phyloP scores from a whole-genome alignment of 2,113 vertebrate genomes.

The Ariopsis seemanni region DNA sequence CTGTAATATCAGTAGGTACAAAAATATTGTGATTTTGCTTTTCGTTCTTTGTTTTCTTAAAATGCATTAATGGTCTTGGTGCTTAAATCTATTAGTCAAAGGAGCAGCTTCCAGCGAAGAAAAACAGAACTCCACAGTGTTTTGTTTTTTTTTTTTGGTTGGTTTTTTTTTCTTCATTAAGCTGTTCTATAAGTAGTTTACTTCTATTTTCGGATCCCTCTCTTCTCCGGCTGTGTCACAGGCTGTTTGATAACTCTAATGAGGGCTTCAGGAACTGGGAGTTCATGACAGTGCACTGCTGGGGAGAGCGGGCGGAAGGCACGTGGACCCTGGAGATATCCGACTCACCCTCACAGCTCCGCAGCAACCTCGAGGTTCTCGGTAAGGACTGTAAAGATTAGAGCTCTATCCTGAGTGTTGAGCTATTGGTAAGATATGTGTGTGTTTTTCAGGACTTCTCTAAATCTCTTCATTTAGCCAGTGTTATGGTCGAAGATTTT shows the following conservation, averaged over 20 bases:
- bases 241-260: conserved; percentile 80
- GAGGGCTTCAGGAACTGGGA: conserved; percentile 94
- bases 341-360: conserved; percentile 79
- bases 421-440: neutral
- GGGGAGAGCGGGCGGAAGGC: conserved; percentile 86
- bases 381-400: conserved; percentile 70
- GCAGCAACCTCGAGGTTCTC: conserved; percentile 78
- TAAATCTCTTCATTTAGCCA: neutral
- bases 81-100: conserved; percentile 6
- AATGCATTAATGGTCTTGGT: conserved; percentile 29
- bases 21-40: neutral
- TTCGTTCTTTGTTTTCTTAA: neutral
- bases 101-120: conserved; percentile 15
- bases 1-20: neutral
- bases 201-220: neutral
- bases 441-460: neutral
- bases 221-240: conserved; percentile 52
- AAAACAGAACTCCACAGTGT: neutral
- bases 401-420: neutral
- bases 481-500: neutral
- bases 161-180: neutral
- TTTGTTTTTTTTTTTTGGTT: no score
- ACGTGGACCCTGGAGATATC: conserved; percentile 88
- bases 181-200: conserved; percentile 14
- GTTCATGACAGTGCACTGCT: conserved; percentile 94